Percentiles rank a stretch among this genome's conserved stretches.
These are phyloP conservation scores for Lanistes nyassanus DNA, from an alignment of 1,140 invertebrate species.

Conservation along the genomic window DNA sequence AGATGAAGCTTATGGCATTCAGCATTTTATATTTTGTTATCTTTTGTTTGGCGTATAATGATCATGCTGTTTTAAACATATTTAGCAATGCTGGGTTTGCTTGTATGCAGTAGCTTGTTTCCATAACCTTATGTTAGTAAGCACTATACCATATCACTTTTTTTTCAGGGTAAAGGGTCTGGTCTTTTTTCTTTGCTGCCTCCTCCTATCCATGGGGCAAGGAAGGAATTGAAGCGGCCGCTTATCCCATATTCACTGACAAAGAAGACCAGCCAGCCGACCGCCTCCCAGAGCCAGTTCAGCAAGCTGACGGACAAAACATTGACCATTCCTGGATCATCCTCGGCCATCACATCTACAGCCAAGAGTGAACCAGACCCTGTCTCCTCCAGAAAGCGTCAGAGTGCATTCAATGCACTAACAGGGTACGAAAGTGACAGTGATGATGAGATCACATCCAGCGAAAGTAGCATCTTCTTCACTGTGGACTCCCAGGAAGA, in stretches of 20 bases:
- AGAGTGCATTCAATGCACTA: conserved; percentile 33
- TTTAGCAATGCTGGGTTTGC: too few relatives aligned
- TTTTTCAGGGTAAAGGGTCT: conserved; percentile 24
- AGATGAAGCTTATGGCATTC: neutral
- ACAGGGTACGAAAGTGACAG: conserved; percentile 47
- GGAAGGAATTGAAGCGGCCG: conserved; percentile 49
- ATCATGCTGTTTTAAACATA: neutral
- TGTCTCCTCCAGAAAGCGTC: conserved; percentile 19
- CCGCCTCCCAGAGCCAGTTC: conserved; percentile 2
- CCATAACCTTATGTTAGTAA: neutral
- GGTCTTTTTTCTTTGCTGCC: conserved; percentile 51
- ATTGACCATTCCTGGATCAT: neutral
- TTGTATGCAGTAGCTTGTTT: neutral
- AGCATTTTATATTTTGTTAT: neutral
- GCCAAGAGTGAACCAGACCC: neutral
- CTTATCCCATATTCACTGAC: conserved; percentile 50
- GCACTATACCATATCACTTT: neutral
- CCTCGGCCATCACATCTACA: neutral
- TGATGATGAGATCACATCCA: conserved; percentile 42
- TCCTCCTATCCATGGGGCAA: conserved; percentile 40
- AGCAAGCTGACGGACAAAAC: neutral
- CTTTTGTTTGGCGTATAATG: neutral
- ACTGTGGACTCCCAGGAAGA: conserved; percentile 31
- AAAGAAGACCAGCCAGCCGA: conserved; percentile 29
- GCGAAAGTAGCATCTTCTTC: conserved; percentile 36